Conservation (phyloP, 2,888 invertebrate genomes). For the Bibio marci region DNA sequence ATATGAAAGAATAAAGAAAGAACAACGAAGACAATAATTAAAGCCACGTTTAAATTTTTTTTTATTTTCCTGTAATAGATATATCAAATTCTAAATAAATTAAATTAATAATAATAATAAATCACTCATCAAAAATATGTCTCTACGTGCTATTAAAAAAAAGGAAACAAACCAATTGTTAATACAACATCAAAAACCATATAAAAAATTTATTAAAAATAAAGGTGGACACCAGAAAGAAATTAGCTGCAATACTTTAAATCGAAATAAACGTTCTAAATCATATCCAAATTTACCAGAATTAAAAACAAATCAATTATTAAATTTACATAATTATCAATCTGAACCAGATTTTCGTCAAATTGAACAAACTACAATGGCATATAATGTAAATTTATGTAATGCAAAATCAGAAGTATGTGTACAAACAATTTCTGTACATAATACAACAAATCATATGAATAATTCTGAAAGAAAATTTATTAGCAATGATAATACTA, state of each 20-base stretch:
- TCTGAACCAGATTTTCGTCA: too few species aligned
- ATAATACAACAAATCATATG: slow-evolving; percentile 15
- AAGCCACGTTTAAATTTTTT: too few species aligned
- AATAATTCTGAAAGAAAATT: slow-evolving; percentile 6
- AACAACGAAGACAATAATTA: too few species aligned
- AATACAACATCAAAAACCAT: slow-evolving; percentile 9
- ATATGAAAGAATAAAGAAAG: too few species aligned
- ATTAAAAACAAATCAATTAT: too few species aligned
- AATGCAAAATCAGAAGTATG: slow-evolving; percentile 28
- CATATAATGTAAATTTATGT: slow-evolving; percentile 13
- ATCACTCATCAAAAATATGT: too few species aligned
- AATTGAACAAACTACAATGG: too few species aligned
- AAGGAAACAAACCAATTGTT: slow-evolving; percentile 17
- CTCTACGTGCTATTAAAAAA: slow-evolving; percentile 27
- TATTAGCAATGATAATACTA: too few species aligned
- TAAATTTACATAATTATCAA: too few species aligned
- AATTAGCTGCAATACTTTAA: too few species aligned
- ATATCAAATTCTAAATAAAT: too few species aligned
- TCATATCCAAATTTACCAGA: slow-evolving; percentile 6
- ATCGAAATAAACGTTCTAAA: slow-evolving; percentile 5
- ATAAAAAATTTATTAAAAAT: slow-evolving; percentile 13
- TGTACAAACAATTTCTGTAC: slow-evolving; percentile 25
- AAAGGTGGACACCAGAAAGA: background rate
- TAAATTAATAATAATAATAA: background rate
- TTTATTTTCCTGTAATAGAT: too few species aligned